These are phyloP conservation scores for Pectinophora gossypiella DNA, from an alignment of 1,140 invertebrate species.

Conservation along the genomic window DNA sequence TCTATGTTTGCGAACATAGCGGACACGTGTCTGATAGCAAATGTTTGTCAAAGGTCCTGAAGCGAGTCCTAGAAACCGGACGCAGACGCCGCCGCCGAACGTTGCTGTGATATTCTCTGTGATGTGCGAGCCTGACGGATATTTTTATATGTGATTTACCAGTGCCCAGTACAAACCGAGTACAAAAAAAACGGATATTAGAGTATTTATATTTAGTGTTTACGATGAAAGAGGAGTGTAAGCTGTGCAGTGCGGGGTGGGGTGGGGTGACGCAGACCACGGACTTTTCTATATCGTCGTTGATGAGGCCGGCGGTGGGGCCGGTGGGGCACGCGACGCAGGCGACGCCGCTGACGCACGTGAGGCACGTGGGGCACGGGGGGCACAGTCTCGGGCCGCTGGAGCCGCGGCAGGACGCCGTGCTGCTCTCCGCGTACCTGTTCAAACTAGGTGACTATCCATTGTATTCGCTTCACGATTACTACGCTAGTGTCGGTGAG, in stretches of 20 bases:
- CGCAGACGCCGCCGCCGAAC: slow-evolving; percentile 34
- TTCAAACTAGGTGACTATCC: slow-evolving; percentile 75
- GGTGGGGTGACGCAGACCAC: slow-evolving; percentile 43
- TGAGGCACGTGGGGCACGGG: slow-evolving; percentile 15
- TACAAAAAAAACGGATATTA: slow-evolving; percentile 71
- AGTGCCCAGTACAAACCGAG: slow-evolving; percentile 74
- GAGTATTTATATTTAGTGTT: slow-evolving; percentile 60
- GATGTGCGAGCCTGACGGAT: slow-evolving; percentile 63
- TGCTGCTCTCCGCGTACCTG: slow-evolving; percentile 69
- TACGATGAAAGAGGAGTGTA: slow-evolving; percentile 72
- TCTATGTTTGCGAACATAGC: neutral
- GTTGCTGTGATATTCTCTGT: slow-evolving; percentile 70
- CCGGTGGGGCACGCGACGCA: slow-evolving; percentile 42
- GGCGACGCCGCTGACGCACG: slow-evolving; percentile 56
- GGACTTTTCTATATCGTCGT: slow-evolving; percentile 68
- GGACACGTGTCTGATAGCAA: neutral
- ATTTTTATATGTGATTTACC: slow-evolving; percentile 75
- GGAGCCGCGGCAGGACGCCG: slow-evolving; percentile 63
- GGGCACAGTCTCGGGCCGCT: too few species aligned
- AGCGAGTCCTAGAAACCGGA: neutral
- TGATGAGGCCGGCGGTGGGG: slow-evolving; percentile 61
- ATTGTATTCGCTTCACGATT: slow-evolving; percentile 69
- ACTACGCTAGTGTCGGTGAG: slow-evolving; percentile 63
- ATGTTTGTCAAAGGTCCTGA: neutral
- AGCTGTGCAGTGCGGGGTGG: slow-evolving; percentile 66